Percentiles rank a stretch among this genome's conserved stretches.
Evolutionary conservation across 2,797 vertebrate genomes (phyloP).

Genomic region (Anableps anableps): DNA sequence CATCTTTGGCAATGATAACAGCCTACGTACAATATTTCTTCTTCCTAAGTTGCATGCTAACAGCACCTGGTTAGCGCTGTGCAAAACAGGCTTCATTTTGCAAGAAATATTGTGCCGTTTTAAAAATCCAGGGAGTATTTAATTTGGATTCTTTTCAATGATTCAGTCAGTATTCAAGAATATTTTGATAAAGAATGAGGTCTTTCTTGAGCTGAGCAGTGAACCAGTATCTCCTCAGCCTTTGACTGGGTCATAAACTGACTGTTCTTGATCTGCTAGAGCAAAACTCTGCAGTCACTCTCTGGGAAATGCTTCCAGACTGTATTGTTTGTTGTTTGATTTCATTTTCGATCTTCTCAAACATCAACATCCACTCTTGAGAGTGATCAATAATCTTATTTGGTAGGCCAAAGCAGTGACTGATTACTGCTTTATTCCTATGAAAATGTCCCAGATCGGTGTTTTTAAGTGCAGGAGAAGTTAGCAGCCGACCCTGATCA

Average conservation of each 20-base stretch:
- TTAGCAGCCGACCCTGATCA: constrained; percentile 14
- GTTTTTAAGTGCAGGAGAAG: constrained; percentile 3
- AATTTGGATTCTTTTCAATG: neutral
- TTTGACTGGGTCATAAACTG: constrained; percentile 9
- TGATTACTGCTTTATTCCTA: neutral
- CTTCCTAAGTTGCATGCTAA: neutral
- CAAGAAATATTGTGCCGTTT: neutral
- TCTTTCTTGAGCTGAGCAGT: neutral
- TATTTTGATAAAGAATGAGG: neutral
- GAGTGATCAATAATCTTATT: neutral
- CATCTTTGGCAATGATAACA: neutral
- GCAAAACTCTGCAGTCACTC: constrained; percentile 21
- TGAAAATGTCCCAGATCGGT: neutral
- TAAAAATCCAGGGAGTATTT: neutral
- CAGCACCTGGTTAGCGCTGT: neutral
- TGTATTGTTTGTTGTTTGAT: constrained; percentile 1
- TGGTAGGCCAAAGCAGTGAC: constrained; percentile 13
- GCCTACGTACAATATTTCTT: neutral
- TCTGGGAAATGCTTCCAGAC: constrained; percentile 29
- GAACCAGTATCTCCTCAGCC: neutral
- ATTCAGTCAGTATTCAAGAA: neutral
- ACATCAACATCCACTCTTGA: neutral
- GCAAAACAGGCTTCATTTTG: neutral
- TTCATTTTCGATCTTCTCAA: constrained; percentile 7
- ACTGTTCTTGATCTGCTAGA: constrained; percentile 13